phyloP scores from a whole-genome alignment of 2,113 vertebrate genomes.

The Butorides virescens region DNA sequence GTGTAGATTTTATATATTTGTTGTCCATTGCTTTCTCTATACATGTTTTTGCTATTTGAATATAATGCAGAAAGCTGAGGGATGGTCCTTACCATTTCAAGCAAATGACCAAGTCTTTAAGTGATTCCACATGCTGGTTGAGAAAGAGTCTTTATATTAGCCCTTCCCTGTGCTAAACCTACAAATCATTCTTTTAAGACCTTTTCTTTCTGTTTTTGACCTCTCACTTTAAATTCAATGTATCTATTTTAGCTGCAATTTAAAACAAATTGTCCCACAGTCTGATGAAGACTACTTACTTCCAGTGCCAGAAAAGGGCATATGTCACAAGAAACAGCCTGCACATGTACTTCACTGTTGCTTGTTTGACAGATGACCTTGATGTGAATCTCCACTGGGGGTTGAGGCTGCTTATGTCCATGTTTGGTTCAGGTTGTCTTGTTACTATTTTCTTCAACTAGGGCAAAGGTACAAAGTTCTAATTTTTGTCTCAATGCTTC shows the following conservation, averaged over 20 bases:
- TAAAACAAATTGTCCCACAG: conserved; percentile 61
- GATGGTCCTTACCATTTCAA: not conserved
- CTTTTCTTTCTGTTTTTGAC: conserved; percentile 39
- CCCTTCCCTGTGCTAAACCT: conserved; percentile 17
- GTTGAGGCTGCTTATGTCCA: conserved; percentile 24
- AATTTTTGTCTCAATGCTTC: not conserved
- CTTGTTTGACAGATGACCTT: conserved; percentile 54
- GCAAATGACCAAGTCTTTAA: conserved; percentile 51
- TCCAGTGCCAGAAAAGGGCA: conserved; percentile 34
- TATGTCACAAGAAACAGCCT: conserved; percentile 50
- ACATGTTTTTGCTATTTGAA: not conserved
- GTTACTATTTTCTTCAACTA: conserved; percentile 51
- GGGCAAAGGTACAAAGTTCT: conserved; percentile 49
- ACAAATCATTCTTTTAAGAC: conserved; percentile 34
- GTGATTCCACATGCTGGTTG: conserved; percentile 65
- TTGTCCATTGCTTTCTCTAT: not conserved
- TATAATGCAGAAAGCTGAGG: conserved; percentile 29
- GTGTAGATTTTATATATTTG: not conserved
- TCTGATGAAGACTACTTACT: conserved; percentile 31
- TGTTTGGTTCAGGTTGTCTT: conserved; percentile 55
- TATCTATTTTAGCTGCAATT: conserved; percentile 57
- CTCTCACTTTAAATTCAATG: conserved; percentile 37
- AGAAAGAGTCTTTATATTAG: conserved; percentile 30
- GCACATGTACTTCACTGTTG: not conserved
- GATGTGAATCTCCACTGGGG: conserved; percentile 40